Percentiles rank a stretch among this genome's conserved stretches.
Evolutionary conservation across 2,113 vertebrate species (phyloP).

Genomic region (Pseudolaguvia tuberculata): DNA sequence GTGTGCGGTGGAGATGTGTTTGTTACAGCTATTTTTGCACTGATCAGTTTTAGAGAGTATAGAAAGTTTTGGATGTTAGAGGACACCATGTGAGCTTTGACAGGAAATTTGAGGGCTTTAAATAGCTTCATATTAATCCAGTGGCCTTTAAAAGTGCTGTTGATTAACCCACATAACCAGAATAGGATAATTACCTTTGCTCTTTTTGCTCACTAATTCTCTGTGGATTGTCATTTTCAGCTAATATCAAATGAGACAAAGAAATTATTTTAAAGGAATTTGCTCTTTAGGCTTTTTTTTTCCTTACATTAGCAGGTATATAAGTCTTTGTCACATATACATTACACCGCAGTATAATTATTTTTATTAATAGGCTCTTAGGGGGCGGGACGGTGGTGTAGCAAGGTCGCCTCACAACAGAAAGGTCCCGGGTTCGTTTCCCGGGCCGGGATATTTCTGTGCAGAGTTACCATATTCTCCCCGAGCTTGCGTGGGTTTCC

Average conservation of each 20-base stretch:
- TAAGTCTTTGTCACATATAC: no score
- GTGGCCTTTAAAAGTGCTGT: constrained; percentile 38
- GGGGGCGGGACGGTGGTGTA: no score
- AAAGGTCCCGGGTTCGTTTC: no score
- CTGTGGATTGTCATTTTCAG: constrained; percentile 22
- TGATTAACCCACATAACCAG: constrained; percentile 53
- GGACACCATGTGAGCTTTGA: constrained; percentile 38
- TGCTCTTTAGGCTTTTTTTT: no score
- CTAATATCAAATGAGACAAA: background rate
- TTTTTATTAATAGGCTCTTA: no score
- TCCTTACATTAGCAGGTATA: no score
- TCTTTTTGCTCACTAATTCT: constrained; percentile 45
- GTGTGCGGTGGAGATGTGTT: background rate
- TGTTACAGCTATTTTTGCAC: constrained; percentile 3
- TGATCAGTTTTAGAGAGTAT: constrained; percentile 13
- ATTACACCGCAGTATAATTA: no score
- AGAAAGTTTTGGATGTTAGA: constrained; percentile 40
- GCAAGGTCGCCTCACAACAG: no score
- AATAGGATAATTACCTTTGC: constrained; percentile 54
- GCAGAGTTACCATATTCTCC: no score
- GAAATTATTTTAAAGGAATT: no score
- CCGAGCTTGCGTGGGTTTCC: no score
- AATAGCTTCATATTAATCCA: constrained; percentile 51
- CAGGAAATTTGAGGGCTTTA: constrained; percentile 40
- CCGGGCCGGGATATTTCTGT: no score